phyloP scores from a whole-genome alignment of 2,888 invertebrate species.

The Drosophila recens region DNA sequence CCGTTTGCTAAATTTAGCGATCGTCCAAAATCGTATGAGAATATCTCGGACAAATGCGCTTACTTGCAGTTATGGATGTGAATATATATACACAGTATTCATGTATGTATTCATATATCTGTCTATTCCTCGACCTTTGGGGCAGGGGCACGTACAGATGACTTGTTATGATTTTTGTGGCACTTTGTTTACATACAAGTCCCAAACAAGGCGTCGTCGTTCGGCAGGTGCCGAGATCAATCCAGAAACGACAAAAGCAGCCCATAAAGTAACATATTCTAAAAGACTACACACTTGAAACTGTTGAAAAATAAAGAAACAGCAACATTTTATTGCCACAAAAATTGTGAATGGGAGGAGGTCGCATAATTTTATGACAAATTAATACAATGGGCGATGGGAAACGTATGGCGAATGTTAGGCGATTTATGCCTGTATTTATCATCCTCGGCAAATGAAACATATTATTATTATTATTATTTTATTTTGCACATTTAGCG shows the following conservation, averaged over 20 bases:
- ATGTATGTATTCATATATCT: background rate
- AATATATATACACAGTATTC: background rate
- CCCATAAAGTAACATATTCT: constrained; percentile 8
- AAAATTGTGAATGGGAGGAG: constrained; percentile 5
- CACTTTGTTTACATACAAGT: constrained; percentile 50
- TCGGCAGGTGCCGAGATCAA: constrained; percentile 53
- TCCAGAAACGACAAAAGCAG: constrained; percentile 10
- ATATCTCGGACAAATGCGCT: constrained; percentile 23
- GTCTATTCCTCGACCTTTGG: constrained; percentile 54
- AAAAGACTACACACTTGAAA: constrained; percentile 30
- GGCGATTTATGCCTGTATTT: constrained; percentile 71
- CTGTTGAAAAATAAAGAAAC: constrained; percentile 14
- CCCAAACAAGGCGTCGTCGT: constrained; percentile 18
- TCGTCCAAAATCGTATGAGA: constrained; percentile 15
- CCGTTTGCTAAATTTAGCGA: constrained; percentile 69
- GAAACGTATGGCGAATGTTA: constrained; percentile 42
- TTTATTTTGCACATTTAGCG: constrained; percentile 66
- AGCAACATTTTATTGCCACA: constrained; percentile 46
- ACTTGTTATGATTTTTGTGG: constrained; percentile 45
- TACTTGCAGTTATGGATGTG: constrained; percentile 1
- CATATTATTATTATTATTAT: constrained; percentile 75
- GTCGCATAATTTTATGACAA: constrained; percentile 79
- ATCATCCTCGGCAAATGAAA: constrained; percentile 65
- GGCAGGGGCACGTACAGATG: constrained; percentile 37
- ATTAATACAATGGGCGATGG: constrained; percentile 68